Base-by-base conservation (phyloP, 1,140 invertebrate species). In the Maniola jurtina region DNA sequence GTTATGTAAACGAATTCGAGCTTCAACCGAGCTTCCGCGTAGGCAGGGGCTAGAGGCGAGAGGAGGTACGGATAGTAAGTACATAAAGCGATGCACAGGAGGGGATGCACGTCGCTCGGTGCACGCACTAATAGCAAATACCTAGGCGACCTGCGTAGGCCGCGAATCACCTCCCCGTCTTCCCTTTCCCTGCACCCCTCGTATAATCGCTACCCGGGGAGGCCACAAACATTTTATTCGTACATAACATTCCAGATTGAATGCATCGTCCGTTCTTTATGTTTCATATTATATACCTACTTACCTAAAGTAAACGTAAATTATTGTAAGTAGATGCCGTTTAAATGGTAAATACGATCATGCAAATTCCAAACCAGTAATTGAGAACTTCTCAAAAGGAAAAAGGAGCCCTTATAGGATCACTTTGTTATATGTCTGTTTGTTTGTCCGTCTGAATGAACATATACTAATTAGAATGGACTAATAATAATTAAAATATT, bases 71-170 rank as follows among this genome's bases (percentile, higher is more conserved):
- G 25, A 25, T 25, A 13, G 13, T 11, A n/a, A 13, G 42, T 45
- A 45, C 10, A n/a, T 45, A 45, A 13, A 45, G 38, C 38, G 9
- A 45, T 11, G 5, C 13, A 45, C 13, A 11, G 10, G 42, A 45
- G 13, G 42, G 42, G 42, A 11, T 25, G 25, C 25, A 25, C 25
- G 25, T 25, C 4, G 25, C 25, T 25, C 25, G 14, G 13, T 42
- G n/a, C 36, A 59, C 57, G 57, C 57, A 59, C 57, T 59, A 59
- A 59, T 59, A 59, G 57, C 40, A 33, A 59, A 59, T 59, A 14
- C 57, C 57, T 59, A 59, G 40, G 57, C 36, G n/a, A 45, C 10
- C 57, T 42, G 34, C 57, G 36, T 42, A 45, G 36, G 40, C 10
- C 57, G 16, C 15, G 36, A 45, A 42, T 59, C 57, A 16, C 36